Evolutionary conservation across 2,888 invertebrate species (phyloP).

Genomic region (Limnephilus auricula): DNA sequence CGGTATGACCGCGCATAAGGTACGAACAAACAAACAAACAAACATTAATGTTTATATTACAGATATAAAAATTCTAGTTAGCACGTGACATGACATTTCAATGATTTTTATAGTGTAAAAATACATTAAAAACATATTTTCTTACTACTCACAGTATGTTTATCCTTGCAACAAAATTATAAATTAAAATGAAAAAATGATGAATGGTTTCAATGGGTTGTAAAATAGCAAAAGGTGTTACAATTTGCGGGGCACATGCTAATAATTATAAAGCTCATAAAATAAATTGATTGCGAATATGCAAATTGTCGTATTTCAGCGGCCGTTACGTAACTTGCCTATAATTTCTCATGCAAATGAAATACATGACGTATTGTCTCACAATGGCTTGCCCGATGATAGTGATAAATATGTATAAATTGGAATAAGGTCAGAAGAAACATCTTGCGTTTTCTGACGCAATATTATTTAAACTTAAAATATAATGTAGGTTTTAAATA

Average conservation of each 20-base stretch:
- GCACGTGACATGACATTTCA: neutral
- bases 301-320: neutral
- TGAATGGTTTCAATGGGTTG: neutral
- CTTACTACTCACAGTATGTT: no score
- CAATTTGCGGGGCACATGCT: neutral
- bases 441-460: conserved; percentile 53
- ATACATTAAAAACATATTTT: no score
- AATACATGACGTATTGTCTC: neutral
- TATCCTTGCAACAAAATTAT: no score
- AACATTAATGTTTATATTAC: no score
- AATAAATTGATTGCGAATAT: neutral
- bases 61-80: neutral
- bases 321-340: neutral
- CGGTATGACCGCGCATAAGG: no score
- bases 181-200: neutral
- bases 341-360: conserved; percentile 37
- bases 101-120: neutral
- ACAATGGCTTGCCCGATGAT: conserved; percentile 6
- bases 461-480: neutral
- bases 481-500: neutral
- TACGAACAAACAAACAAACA: no score
- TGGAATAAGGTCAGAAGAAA: conserved; percentile 55
- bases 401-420: conserved; percentile 38
- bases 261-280: neutral
- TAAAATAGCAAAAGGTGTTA: neutral